Base-by-base conservation (phyloP, 2,113 vertebrate genomes). In the Nematolebias whitei region DNA sequence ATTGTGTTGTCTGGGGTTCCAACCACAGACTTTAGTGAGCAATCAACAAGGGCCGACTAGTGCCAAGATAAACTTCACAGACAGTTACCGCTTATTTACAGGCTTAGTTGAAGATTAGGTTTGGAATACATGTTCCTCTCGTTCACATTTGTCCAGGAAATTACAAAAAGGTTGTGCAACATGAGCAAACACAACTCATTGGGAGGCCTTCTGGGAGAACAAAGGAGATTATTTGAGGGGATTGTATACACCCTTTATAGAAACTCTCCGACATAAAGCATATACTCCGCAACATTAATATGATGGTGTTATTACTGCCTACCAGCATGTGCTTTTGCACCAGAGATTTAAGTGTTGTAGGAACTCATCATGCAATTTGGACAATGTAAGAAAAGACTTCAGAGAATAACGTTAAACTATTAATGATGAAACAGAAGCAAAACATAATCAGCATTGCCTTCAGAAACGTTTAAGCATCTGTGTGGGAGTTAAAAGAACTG, bases 1-100 rank as follows among this genome's bases (percentile, higher is more conserved):
- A 71, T 58, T 74, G 63, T 78, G 84, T 64, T 85, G 73, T 80
- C 68, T 80, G 75, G 79, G 66, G 73, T 68, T 71, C 65, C 51
- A 48, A 80, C 81, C 83, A 59, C 80, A 81, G 63, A 54, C 64
- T 76, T 74, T 74, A 41, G 67, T 68, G 65, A 87, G 77, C 64
- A 79, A 83, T 80, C 81, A 82, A 85, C 79, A 78, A 70, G 55
- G 60, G 48, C 57, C 3, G 26, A 66, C 71, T 29, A 60, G 62
- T 24, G 57, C 83, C 82, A 86, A 87, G 69, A 85, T 74, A 79
- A 82, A 86, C 84, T 63, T 82, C 67, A 65, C 83, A 84, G 67
- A 59, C 65, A 53, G 72, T 61, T 72, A 62, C 68, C 71, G 67
- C 52, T 79, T 70, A 67, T 86, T 82, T 73, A 71, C 43, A 50